Evolutionary conservation across 2,113 vertebrate species (phyloP), one percentile per base, ranked within the genome.

Genomic region (Archilochus colubris): DNA sequence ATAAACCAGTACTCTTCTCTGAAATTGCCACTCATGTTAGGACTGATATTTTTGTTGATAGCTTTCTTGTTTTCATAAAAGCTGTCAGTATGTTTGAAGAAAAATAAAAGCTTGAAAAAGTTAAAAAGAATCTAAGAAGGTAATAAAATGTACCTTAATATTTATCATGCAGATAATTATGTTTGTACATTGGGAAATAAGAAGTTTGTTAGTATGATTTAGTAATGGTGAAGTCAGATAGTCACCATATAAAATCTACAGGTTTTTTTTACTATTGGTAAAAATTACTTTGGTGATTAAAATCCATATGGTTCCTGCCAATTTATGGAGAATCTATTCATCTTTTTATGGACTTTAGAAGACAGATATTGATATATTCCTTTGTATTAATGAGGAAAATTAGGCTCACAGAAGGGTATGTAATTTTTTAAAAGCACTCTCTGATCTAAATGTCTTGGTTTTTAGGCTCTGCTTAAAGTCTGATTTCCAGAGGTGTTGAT

Each of bases 51-150:
- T 73, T 51, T 78, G 10, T 50, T 82, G 58, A 28, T 66, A 22
- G n/a, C 85, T 95, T 85, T 36, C 55, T 94, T 48, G 30, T 82
- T 94, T 89, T 85, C 28, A 38, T 67, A 43, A 7, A 88, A 73
- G 18, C 89, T 86, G 38, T 62, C 12, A 83, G 64, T 51, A 46
- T 28, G 18, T 69, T 88, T 62, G 82, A 94, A 89, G 44, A 86
- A 90, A 93, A 86, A 74, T 12, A 79, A 82, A 95, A 90, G 48
- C 51, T 62, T 48, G 57, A 88, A 88, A 70, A 73, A 43, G 46
- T 53, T 27, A 88, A 83, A 68, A 77, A 70, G 31, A 63, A 55
- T 67, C 30, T 57, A 33, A 86, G 38, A 23, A 55, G 44, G 14
- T 59, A 59, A 63, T 90, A 77, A 62, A 16, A 38, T 48, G 7